Percentiles rank a stretch among this genome's conserved stretches.
Evolutionary conservation across 1,140 invertebrate genomes (phyloP).

Genomic region (Drosophila setifemur): DNA sequence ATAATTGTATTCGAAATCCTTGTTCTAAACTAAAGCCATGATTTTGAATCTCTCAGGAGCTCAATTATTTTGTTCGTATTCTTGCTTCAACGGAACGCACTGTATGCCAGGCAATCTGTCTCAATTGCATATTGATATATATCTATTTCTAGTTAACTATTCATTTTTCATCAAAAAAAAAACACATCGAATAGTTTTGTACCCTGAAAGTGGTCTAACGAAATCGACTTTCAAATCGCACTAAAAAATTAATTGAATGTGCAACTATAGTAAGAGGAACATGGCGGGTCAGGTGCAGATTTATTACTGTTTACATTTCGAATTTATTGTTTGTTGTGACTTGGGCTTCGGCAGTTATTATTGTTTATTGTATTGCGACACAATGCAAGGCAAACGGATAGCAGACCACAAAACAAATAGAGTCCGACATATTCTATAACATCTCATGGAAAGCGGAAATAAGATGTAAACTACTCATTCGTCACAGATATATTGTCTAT

Average conservation of each 20-base stretch:
- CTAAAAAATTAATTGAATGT: neutral
- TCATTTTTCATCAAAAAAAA: neutral
- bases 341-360: neutral
- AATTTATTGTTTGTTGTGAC: conserved; percentile 32
- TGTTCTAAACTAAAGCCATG: too few species aligned
- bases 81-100: neutral
- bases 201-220: neutral
- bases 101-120: neutral
- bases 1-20: too few species aligned
- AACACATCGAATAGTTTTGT: neutral
- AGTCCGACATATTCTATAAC: conserved; percentile 25
- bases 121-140: neutral
- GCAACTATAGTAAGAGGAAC: neutral
- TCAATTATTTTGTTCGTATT: too few species aligned
- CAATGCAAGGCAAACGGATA: conserved; percentile 7
- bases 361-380: conserved; percentile 17
- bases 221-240: neutral
- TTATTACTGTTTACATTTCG: conserved; percentile 27
- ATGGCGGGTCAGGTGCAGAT: neutral
- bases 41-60: too few species aligned
- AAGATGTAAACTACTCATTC: neutral
- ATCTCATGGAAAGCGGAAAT: conserved; percentile 26
- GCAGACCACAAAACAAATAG: conserved; percentile 20
- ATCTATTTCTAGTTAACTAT: neutral
- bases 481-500: neutral